A percentile compares a stretch with the other conserved stretches of the same genome.
phyloP scores from a whole-genome alignment of 1,140 invertebrate genomes.

The Saccostrea glomerata region DNA sequence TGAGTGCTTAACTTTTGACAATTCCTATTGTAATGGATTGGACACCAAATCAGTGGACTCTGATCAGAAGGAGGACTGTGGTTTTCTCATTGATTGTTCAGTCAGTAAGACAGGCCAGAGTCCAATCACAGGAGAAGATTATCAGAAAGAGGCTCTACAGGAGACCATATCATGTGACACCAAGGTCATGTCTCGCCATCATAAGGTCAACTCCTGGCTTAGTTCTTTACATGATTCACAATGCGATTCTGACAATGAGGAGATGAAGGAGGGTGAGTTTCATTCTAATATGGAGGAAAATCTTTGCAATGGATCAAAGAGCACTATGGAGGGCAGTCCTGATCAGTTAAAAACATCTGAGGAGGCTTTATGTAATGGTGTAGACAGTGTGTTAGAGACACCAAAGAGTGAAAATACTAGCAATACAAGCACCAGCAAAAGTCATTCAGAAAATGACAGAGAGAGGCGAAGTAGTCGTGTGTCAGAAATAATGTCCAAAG shows the following conservation, averaged over 20 bases:
- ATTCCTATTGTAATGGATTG: constrained; percentile 9
- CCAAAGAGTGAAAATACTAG: constrained; percentile 29
- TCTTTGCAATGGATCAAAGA: not conserved
- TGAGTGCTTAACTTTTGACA: constrained; percentile 35
- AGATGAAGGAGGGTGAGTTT: constrained; percentile 24
- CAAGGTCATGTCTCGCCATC: constrained; percentile 56
- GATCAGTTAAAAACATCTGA: not conserved
- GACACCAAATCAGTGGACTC: not conserved
- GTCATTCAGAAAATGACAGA: not conserved
- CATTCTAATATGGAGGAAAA: not conserved
- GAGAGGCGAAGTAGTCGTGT: constrained; percentile 21
- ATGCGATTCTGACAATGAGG: constrained; percentile 28
- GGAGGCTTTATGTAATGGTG: constrained; percentile 1
- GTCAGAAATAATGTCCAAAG: constrained; percentile 25
- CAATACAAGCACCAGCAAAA: not conserved
- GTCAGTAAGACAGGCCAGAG: constrained; percentile 28
- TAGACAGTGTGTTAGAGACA: constrained; percentile 11
- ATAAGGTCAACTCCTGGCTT: constrained; percentile 57
- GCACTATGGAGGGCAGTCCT: not conserved
- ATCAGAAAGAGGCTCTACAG: not conserved
- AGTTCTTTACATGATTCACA: constrained; percentile 43
- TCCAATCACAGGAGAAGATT: not conserved
- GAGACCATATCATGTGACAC: constrained; percentile 30
- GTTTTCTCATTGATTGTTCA: constrained; percentile 11
- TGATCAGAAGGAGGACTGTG: constrained; percentile 15